phyloP scores from a whole-genome alignment of 2,113 vertebrate genomes.

The Trichechus manatus region DNA sequence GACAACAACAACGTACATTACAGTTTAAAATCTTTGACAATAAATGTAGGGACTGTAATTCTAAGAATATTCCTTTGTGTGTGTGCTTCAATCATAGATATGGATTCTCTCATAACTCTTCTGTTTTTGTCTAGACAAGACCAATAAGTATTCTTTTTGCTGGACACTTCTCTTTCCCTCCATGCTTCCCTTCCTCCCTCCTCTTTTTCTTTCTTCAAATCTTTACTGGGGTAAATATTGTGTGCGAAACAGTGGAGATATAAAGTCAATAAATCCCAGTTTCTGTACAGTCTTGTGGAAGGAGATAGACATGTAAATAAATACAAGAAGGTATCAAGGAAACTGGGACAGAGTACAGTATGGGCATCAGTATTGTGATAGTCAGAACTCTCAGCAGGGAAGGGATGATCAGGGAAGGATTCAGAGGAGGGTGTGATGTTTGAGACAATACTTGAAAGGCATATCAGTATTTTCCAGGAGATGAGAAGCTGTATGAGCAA shows the following conservation, averaged over 20 bases:
- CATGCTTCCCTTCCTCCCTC: not conserved
- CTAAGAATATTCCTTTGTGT: constrained; percentile 17
- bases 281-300: not conserved
- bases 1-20: not conserved
- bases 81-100: not conserved
- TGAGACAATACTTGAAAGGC: not conserved
- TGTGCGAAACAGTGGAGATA: not conserved
- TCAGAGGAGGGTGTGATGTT: not conserved
- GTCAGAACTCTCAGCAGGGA: not conserved
- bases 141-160: constrained; percentile 27
- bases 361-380: not conserved
- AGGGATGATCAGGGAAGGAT: not conserved
- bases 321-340: not conserved
- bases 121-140: constrained; percentile 48
- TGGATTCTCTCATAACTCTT: constrained; percentile 34
- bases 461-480: not conserved
- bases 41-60: constrained; percentile 17
- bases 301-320: not conserved
- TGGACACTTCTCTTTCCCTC: not conserved
- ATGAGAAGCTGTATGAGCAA: not conserved
- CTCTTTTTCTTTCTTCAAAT: not conserved
- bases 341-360: not conserved
- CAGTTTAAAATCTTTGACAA: constrained; percentile 43
- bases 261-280: not conserved
- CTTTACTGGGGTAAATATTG: constrained; percentile 14